Evolutionary conservation across 2,797 vertebrate genomes (phyloP).

Genomic region (Lates japonicus): DNA sequence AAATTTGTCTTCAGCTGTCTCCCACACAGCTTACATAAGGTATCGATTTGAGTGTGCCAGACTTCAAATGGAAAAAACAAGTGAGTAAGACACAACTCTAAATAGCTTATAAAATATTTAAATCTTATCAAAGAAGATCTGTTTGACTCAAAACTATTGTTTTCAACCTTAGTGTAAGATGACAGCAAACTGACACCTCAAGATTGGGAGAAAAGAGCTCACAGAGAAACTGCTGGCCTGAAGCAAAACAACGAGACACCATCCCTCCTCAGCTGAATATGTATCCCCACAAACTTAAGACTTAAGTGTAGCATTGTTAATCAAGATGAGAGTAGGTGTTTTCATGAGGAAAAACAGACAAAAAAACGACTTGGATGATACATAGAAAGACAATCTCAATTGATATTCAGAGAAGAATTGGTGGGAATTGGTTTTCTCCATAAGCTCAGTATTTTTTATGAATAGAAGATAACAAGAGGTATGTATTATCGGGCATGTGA

Average conservation of each 20-base stretch:
- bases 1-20: slow-evolving; percentile 69
- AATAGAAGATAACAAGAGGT: neutral
- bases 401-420: no score
- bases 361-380: neutral
- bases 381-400: neutral
- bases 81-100: slow-evolving; percentile 58
- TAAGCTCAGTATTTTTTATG: neutral
- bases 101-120: slow-evolving; percentile 50
- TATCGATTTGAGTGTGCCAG: slow-evolving; percentile 73
- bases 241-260: neutral
- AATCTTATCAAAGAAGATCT: slow-evolving; percentile 27
- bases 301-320: neutral
- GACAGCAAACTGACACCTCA: neutral
- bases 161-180: slow-evolving; percentile 6
- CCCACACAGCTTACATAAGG: slow-evolving; percentile 81
- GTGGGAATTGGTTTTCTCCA: neutral
- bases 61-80: slow-evolving; percentile 67
- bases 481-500: neutral
- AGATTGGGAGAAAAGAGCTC: neutral
- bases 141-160: slow-evolving; percentile 13
- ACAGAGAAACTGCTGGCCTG: slow-evolving; percentile 1
- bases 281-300: neutral
- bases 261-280: neutral
- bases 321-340: neutral
- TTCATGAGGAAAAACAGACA: neutral